A percentile compares a stretch with the other conserved stretches of the same genome.
Conservation (phyloP, 1,140 invertebrate genomes). For the Macrobrachium rosenbergii region DNA sequence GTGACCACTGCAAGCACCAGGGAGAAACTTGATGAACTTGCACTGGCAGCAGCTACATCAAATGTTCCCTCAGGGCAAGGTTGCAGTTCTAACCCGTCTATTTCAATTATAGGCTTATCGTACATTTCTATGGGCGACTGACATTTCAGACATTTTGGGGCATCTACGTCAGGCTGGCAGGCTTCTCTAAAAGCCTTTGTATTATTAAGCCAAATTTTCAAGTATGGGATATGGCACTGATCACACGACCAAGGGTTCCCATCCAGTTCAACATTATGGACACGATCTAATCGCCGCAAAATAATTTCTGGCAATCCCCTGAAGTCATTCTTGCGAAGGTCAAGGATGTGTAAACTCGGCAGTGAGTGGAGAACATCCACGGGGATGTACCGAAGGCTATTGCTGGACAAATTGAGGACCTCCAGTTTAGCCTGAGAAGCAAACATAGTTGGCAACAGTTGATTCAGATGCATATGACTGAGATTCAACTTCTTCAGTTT, state of each 20-base stretch:
- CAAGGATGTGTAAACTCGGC: constrained; percentile 74
- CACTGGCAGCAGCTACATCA: constrained; percentile 55
- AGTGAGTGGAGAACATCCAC: constrained; percentile 74
- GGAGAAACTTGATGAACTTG: constrained; percentile 56
- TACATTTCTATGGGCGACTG: constrained; percentile 65
- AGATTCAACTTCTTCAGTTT: constrained; percentile 75
- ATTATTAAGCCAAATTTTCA: constrained; percentile 68
- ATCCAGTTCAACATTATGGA: constrained; percentile 73
- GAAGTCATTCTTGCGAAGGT: constrained; percentile 77
- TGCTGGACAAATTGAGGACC: constrained; percentile 75
- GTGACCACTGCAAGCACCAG: constrained; percentile 68
- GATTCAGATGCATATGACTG: constrained; percentile 80
- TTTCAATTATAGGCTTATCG: constrained; percentile 65
- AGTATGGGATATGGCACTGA: constrained; percentile 73
- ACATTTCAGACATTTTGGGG: constrained; percentile 64
- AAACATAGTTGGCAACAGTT: constrained; percentile 80
- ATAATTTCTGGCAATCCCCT: constrained; percentile 75
- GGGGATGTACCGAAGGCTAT: constrained; percentile 74
- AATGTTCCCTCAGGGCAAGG: constrained; percentile 65
- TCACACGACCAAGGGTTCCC: constrained; percentile 79
- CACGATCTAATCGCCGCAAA: constrained; percentile 72
- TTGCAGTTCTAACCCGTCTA: constrained; percentile 63
- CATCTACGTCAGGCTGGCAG: constrained; percentile 63
- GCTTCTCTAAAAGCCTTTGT: constrained; percentile 60
- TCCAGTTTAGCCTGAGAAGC: constrained; percentile 72